Percentiles rank a stretch among this genome's conserved stretches.
These are phyloP conservation scores for Amphibalanus amphitrite DNA, from an alignment of 1,140 invertebrate species.

Conservation along the genomic window DNA sequence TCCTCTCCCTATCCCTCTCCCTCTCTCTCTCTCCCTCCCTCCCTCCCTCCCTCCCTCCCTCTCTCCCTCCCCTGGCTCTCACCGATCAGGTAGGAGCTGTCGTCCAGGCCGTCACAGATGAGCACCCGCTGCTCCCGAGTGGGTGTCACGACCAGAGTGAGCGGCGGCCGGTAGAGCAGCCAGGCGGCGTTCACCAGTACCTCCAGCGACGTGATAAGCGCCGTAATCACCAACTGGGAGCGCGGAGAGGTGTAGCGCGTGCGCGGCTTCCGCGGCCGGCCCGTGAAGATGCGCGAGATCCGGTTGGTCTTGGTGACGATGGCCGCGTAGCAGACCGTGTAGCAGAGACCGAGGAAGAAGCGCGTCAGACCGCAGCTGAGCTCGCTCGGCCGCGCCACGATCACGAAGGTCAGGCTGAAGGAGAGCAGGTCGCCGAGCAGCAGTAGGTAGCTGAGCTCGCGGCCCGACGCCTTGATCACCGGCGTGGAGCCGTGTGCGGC, in stretches of 20 bases:
- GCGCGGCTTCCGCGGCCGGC: conserved; percentile 14
- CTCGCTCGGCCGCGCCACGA: conserved; percentile 31
- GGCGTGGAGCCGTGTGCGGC: conserved; percentile 40
- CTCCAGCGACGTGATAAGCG: conserved; percentile 33
- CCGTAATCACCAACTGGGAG: conserved; percentile 36
- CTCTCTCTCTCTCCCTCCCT: too few species aligned
- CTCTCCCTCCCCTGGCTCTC: too few species aligned
- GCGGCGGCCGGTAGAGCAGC: conserved; percentile 32
- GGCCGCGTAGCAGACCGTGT: conserved; percentile 38
- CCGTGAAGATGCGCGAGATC: conserved; percentile 36
- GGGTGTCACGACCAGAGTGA: conserved; percentile 27
- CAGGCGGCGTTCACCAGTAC: conserved; percentile 33
- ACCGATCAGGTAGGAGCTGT: conserved; percentile 30
- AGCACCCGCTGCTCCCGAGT: conserved; percentile 23
- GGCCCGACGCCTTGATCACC: conserved; percentile 39
- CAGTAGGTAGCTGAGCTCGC: conserved; percentile 32
- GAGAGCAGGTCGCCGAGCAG: conserved; percentile 33
- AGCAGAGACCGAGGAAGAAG: conserved; percentile 34
- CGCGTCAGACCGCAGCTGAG: conserved; percentile 33
- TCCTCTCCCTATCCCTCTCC: conserved; percentile 2
- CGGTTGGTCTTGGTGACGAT: too few species aligned
- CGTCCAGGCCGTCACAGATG: conserved; percentile 33
- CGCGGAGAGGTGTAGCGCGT: conserved; percentile 32
- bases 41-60: too few species aligned
- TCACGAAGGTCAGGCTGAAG: conserved; percentile 37